A percentile compares a stretch with the other conserved stretches of the same genome.
Conservation (phyloP, 2,113 vertebrate genomes). For the Dolichotis patagonum region DNA sequence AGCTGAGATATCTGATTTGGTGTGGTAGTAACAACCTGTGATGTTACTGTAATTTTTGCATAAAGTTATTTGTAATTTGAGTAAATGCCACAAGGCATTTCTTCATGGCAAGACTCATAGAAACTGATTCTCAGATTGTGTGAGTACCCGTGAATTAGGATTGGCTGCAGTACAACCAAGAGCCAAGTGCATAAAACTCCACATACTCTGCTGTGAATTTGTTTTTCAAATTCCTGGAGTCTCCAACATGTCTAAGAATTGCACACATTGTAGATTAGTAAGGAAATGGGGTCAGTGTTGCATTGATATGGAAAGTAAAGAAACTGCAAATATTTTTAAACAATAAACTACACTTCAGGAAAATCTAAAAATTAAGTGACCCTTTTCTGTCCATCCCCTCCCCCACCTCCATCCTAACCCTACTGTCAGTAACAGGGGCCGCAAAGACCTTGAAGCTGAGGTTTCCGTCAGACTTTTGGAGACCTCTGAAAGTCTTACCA, state of each 20-base stretch:
- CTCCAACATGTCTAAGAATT: neutral
- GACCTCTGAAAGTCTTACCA: constrained; percentile 38
- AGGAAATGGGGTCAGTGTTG: neutral
- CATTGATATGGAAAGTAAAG: constrained; percentile 7
- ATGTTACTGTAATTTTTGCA: neutral
- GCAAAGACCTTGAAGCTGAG: constrained; percentile 23
- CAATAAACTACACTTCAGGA: constrained; percentile 13
- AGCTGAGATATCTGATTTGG: constrained; percentile 7
- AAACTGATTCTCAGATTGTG: neutral
- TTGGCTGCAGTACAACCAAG: neutral
- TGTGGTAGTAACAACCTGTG: neutral
- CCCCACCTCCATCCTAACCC: neutral
- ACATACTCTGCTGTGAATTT: neutral
- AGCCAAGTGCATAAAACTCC: neutral
- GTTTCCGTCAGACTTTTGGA: constrained; percentile 13
- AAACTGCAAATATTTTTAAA: constrained; percentile 4
- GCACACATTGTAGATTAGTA: neutral
- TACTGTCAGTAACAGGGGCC: neutral
- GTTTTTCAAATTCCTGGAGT: neutral
- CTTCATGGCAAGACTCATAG: neutral
- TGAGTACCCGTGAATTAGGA: neutral
- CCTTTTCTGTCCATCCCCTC: neutral
- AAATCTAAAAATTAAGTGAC: neutral
- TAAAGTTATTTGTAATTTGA: neutral
- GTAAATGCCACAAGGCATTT: neutral